phyloP scores from a whole-genome alignment of 2,113 vertebrate genomes.

The Dryoscopus gambensis region DNA sequence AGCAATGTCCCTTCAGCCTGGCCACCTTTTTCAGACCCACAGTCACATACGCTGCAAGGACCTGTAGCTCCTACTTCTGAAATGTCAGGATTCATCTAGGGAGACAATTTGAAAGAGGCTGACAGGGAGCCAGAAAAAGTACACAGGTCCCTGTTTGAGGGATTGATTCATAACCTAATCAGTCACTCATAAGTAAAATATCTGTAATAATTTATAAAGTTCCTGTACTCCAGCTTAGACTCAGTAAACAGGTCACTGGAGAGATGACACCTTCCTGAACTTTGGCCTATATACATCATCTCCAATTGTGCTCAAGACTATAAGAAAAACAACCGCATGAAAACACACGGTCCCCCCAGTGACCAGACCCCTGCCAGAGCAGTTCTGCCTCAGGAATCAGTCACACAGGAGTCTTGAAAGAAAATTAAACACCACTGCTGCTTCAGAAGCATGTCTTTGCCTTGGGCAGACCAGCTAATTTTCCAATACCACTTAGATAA shows the following conservation, averaged over 20 bases:
- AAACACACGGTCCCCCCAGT: accelerated
- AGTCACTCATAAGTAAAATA: not conserved
- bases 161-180: not conserved
- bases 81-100: not conserved
- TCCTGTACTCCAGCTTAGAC: not conserved
- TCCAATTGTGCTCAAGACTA: not conserved
- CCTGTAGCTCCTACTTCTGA: not conserved
- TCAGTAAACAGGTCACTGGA: not conserved
- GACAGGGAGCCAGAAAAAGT: not conserved
- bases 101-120: not conserved
- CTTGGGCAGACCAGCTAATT: not conserved
- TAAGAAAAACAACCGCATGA: not conserved
- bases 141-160: not conserved
- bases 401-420: not conserved
- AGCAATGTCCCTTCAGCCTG: not conserved
- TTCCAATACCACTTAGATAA: not conserved
- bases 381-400: not conserved
- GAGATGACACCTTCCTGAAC: not conserved
- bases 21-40: not conserved
- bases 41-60: not conserved
- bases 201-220: not conserved
- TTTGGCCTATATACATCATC: not conserved
- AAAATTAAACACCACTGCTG: not conserved
- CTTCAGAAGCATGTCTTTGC: not conserved
- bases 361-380: not conserved